Base-by-base conservation (phyloP, 1,140 invertebrate species). In the Heliconius hermathena region DNA sequence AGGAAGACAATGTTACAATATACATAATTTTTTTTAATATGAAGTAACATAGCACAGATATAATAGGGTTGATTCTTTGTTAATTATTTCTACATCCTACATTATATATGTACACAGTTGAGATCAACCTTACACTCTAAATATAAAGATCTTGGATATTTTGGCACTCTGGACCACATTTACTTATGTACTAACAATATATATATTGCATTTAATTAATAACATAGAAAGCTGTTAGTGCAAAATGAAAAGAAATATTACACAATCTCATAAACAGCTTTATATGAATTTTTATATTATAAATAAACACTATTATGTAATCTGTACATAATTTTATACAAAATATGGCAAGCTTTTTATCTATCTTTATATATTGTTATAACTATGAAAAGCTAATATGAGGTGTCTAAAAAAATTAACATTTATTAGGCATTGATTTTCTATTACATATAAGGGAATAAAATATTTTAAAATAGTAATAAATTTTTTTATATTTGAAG, bases 151-250 rank as follows among this genome's bases (percentile, higher is more conserved):
- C 88, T 91, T 90, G 89, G 73, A 88, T 82, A 90, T 88, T 91
- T 94, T 94, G 91, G 92, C 92, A 94, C 92, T 88, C 80, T 86
- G 90, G 91, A 92, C 92, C 91, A 92, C 91, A 92, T 85, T 88
- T 85, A 73, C 76, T 76, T 85, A 82, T 33, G 13, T 46, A 13
- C 1, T 22, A 36, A 54, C 57, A 74, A 81, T 36, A 46, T 60
- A 70, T 74, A 73, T 76, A 36, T 77, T 74, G 72, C 76, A 66
- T 66, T 66, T 16, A 11, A 9, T 22, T 3, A 60, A n/a, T 22
- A 22, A 13, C n/a, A 60, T 60, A 60, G 2, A 22, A 60, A 60
- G n/a, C 54, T 22, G 54, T 57, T 57, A n/a, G 2, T 22, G 54
- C 8, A 57, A n/a, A n/a, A 57, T 6, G 18, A 52, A 49, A 49